Base-by-base conservation (phyloP, 2,113 vertebrate genomes). In the Daphoenositta chrysoptera region DNA sequence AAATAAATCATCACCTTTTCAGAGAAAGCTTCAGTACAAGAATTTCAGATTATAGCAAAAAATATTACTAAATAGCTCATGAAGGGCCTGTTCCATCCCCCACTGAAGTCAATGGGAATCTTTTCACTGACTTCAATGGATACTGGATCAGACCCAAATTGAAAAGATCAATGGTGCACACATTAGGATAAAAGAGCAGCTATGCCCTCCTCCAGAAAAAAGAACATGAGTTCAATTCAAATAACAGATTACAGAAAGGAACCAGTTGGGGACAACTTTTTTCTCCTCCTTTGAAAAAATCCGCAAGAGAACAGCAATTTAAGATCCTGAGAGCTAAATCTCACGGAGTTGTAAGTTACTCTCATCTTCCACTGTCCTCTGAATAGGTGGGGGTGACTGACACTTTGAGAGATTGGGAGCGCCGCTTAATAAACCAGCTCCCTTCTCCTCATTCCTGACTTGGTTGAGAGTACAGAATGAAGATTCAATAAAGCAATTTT, bases 1-100 rank as follows among this genome's bases (percentile, higher is more conserved):
- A 96, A 95, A 96, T 95, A 96, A 96, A 96, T 77, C 87, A 94
- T 64, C 85, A 86, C 88, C 90, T 96, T 94, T 86, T 90, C 92
- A 90, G 71, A 94, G 69, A 88, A 96, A 94, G 63, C 79, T 88
- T 88, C 85, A 93, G 56, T 78, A 77, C 56, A 95, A 92, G 75
- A 93, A 95, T 93, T 96, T 90, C 57, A 88, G 79, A 94, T 68
- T 51, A 79, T 78, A 78, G 92, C 63, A 86, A 94, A 96, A 97
- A 97, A 87, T 75, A 90, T 64, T 91, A 84, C 79, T 83, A 83
- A 90, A 87, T 50, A 90, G 42, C 75, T 91, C 71, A 69, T 28
- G 73, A 92, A 95, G 87, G 53, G 37, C 28, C 37, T 77, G 42
- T 58, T 93, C 82, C 93, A 81, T 75, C 76, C 68, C 39, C 56